Percentiles rank a stretch among this genome's conserved stretches.
phyloP scores from a whole-genome alignment of 2,888 invertebrate species.

The Strigamia crassipes region DNA sequence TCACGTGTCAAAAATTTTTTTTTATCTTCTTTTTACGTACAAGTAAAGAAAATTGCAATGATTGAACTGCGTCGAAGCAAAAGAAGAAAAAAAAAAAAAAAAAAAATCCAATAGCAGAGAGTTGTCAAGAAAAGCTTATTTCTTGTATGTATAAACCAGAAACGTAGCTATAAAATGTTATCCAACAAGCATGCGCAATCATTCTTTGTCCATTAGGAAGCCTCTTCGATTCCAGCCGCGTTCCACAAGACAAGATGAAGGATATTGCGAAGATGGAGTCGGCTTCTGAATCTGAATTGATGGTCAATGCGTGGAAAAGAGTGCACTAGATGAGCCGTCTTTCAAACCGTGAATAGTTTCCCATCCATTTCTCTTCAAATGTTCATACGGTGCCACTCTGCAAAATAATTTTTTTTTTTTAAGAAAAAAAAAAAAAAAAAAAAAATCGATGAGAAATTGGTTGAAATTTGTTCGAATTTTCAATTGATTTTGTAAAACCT shows the following conservation, averaged over 20 bases:
- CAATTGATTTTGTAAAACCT: not conserved
- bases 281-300: slow-evolving; percentile 31
- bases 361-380: not conserved
- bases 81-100: too few relatives aligned
- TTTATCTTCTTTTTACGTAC: not conserved
- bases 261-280: slow-evolving; percentile 27
- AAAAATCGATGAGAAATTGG: not conserved
- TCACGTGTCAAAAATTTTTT: slow-evolving; percentile 3
- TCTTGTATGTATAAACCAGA: not conserved
- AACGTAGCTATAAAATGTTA: not conserved
- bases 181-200: slow-evolving; percentile 2
- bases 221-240: slow-evolving; percentile 14
- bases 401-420: not conserved
- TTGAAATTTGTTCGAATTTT: not conserved
- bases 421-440: not conserved
- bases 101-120: not conserved
- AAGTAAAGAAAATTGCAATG: not conserved
- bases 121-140: not conserved
- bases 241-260: not conserved
- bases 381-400: not conserved
- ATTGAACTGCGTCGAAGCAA: not conserved
- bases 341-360: slow-evolving; percentile 22
- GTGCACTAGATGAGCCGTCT: not conserved
- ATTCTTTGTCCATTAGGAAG: not conserved
- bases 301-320: slow-evolving; percentile 20